phyloP scores from a whole-genome alignment of 2,888 invertebrate species.

The Caenorhabditis becei region DNA sequence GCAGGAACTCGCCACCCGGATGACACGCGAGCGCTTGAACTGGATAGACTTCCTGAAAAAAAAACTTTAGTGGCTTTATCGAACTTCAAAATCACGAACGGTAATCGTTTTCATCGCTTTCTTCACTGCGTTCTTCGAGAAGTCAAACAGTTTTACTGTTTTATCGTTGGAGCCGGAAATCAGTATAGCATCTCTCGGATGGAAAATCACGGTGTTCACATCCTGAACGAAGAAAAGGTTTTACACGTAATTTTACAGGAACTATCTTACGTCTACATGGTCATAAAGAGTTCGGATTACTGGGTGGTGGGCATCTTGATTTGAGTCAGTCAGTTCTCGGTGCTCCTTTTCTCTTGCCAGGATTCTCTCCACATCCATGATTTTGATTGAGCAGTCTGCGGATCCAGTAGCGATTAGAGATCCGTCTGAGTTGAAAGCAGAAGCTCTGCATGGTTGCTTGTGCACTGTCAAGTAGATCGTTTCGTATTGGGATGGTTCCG shows the following conservation, averaged over 20 bases:
- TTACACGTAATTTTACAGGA: background rate
- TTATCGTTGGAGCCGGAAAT: slow-evolving; percentile 96
- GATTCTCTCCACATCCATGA: slow-evolving; percentile 99
- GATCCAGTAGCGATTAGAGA: slow-evolving; percentile 97
- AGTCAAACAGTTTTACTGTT: slow-evolving; percentile 96
- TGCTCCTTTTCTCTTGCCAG: slow-evolving; percentile 92
- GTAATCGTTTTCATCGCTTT: slow-evolving; percentile 94
- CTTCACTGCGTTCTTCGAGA: slow-evolving; percentile 97
- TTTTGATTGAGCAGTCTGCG: slow-evolving; percentile 98
- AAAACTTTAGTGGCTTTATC: too few species aligned
- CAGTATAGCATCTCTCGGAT: slow-evolving; percentile 94
- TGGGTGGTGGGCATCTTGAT: slow-evolving; percentile 88
- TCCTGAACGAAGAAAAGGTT: slow-evolving; percentile 84
- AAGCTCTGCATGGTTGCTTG: slow-evolving; percentile 93
- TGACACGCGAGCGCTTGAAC: slow-evolving; percentile 94
- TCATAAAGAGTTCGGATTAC: slow-evolving; percentile 98
- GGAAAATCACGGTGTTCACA: slow-evolving; percentile 96
- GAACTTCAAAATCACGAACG: too few species aligned
- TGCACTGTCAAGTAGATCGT: slow-evolving; percentile 99
- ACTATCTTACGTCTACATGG: slow-evolving; percentile 87
- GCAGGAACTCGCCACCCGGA: slow-evolving; percentile 94
- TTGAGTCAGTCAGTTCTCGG: slow-evolving; percentile 81
- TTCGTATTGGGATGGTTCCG: slow-evolving; percentile 97
- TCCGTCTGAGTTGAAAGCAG: slow-evolving; percentile 95
- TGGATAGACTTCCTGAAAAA: slow-evolving; percentile 90